phyloP scores from a whole-genome alignment of 2,797 vertebrate species.

The Muraenolepis orangiensis region DNA sequence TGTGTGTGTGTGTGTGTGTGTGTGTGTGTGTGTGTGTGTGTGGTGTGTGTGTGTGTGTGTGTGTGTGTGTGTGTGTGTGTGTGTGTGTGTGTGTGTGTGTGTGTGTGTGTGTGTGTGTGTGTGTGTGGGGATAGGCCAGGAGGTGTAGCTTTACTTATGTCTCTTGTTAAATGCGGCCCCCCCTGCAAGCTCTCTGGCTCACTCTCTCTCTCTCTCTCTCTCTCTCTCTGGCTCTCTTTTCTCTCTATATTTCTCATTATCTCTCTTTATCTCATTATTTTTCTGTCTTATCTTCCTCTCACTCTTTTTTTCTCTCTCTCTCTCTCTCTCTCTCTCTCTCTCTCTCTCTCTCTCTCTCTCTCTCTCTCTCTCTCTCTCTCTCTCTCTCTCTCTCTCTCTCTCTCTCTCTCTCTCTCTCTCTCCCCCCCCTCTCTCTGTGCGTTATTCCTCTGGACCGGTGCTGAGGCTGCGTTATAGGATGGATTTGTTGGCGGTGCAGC shows the following conservation, averaged over 20 bases:
- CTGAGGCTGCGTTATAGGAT: conserved; percentile 24
- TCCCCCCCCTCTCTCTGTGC: too few species aligned
- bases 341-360: too few species aligned
- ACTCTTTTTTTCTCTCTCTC: too few species aligned
- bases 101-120: too few species aligned
- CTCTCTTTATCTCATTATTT: too few species aligned
- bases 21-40: too few species aligned
- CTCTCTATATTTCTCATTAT: background rate
- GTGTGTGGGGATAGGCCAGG: background rate
- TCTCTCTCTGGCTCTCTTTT: background rate
- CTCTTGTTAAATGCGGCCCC: background rate
- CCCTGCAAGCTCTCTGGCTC: background rate
- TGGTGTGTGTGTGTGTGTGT: background rate
- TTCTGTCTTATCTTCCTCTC: too few species aligned
- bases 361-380: background rate
- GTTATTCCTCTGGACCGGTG: background rate
- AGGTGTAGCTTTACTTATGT: background rate
- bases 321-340: too few species aligned
- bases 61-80: too few species aligned
- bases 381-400: background rate
- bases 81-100: background rate
- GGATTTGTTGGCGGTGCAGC: conserved; percentile 16
- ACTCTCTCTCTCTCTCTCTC: background rate
- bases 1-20: too few species aligned
- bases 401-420: background rate